Evolutionary conservation across 2,797 vertebrate genomes (phyloP).

Genomic region (Chaetophractus vellerosus): DNA sequence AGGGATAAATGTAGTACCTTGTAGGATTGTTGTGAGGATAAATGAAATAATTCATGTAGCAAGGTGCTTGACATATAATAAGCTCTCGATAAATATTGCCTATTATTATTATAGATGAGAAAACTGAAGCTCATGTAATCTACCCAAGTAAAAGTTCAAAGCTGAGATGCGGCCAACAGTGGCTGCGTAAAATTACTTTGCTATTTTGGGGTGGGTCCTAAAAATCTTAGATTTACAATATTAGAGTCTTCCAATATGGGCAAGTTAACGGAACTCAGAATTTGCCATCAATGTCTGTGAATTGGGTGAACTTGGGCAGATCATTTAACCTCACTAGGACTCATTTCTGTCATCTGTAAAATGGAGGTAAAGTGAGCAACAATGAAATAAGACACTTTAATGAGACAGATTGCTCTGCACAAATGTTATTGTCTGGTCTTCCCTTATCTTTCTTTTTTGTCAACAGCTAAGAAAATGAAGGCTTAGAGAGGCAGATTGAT

Average conservation of each 20-base stretch:
- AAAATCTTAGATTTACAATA: neutral
- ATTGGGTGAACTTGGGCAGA: neutral
- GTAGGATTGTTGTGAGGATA: neutral
- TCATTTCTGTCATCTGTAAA: neutral
- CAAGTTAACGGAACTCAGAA: constrained; percentile 11
- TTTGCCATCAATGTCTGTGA: neutral
- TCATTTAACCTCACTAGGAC: neutral
- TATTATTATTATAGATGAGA: neutral
- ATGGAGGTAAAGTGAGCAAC: neutral
- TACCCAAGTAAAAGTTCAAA: neutral
- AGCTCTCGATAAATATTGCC: neutral
- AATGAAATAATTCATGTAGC: neutral
- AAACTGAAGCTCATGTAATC: neutral
- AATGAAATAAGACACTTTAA: neutral
- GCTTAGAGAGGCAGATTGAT: neutral
- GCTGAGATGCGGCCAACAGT: neutral
- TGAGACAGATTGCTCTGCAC: neutral
- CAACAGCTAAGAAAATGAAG: neutral
- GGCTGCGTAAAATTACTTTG: neutral
- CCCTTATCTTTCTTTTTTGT: neutral
- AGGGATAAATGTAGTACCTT: neutral
- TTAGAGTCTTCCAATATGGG: neutral
- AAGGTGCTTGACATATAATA: neutral
- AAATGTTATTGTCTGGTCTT: neutral
- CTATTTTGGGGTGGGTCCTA: neutral